phyloP scores from a whole-genome alignment of 2,888 invertebrate genomes.

The Luperina nickerlii region DNA sequence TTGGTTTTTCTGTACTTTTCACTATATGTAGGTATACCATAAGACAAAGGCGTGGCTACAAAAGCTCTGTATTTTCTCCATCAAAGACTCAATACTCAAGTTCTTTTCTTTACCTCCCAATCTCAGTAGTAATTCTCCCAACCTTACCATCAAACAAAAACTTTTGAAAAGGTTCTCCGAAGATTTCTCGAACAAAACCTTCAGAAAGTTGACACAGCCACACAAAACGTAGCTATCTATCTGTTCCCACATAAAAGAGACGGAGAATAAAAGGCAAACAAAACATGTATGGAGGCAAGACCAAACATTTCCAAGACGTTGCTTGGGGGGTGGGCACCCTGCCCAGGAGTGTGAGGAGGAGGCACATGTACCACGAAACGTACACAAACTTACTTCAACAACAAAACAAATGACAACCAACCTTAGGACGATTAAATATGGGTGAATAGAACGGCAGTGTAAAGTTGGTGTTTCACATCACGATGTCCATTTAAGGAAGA shows the following conservation, averaged over 20 bases:
- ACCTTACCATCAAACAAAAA: slow-evolving; percentile 33
- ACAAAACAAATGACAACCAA: slow-evolving; percentile 60
- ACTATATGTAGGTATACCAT: not conserved
- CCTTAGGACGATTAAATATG: slow-evolving; percentile 51
- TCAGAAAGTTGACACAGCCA: slow-evolving; percentile 54
- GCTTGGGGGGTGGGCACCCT: slow-evolving; percentile 71
- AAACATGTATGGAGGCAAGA: slow-evolving; percentile 85
- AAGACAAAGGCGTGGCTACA: not conserved
- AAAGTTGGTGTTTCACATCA: slow-evolving; percentile 64
- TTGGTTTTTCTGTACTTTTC: too few relatives aligned
- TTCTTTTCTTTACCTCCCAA: slow-evolving; percentile 10
- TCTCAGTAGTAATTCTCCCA: slow-evolving; percentile 35
- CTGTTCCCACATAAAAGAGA: slow-evolving; percentile 80
- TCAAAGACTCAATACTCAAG: not conserved
- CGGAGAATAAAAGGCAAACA: slow-evolving; percentile 85
- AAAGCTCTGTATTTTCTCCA: not conserved
- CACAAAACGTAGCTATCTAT: slow-evolving; percentile 68
- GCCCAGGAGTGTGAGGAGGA: slow-evolving; percentile 65
- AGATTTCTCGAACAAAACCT: slow-evolving; percentile 60
- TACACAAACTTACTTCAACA: slow-evolving; percentile 53
- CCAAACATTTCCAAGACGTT: slow-evolving; percentile 88
- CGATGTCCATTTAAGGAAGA: slow-evolving; percentile 80
- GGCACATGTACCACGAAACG: slow-evolving; percentile 66
- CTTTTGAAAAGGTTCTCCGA: slow-evolving; percentile 46
- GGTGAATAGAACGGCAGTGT: slow-evolving; percentile 22